Evolutionary conservation across 2,797 vertebrate species (phyloP).

Genomic region (Ispidina picta): DNA sequence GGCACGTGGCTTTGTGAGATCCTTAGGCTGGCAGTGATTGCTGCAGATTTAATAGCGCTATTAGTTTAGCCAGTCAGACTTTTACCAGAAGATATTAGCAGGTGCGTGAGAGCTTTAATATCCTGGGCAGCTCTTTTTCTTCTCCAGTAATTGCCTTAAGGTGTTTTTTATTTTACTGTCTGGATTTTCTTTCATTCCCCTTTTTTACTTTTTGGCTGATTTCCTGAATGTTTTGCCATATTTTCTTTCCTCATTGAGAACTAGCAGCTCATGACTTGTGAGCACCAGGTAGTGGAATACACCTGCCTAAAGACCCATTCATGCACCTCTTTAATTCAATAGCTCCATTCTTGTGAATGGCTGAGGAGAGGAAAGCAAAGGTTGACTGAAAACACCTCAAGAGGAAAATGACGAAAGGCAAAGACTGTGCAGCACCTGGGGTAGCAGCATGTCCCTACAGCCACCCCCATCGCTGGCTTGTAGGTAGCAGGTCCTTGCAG

Average conservation of each 20-base stretch:
- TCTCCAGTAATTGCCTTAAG: slow-evolving; percentile 32
- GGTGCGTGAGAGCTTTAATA: slow-evolving; percentile 38
- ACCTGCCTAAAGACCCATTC: slow-evolving; percentile 8
- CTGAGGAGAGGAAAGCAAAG: background rate
- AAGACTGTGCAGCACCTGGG: background rate
- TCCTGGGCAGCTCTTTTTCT: slow-evolving; percentile 50
- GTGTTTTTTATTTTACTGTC: slow-evolving; percentile 18
- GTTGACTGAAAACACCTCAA: background rate
- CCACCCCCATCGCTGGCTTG: accelerated
- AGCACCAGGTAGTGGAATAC: background rate
- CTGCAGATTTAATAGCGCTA: slow-evolving; percentile 27
- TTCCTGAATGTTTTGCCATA: background rate
- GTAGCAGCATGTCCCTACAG: background rate
- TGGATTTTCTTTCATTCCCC: background rate
- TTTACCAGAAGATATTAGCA: slow-evolving; percentile 59
- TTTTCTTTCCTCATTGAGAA: background rate
- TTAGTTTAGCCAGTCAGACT: slow-evolving; percentile 42
- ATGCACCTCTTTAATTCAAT: background rate
- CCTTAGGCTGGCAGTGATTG: slow-evolving; percentile 6
- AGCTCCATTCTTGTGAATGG: background rate
- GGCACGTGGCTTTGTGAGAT: background rate
- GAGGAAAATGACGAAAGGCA: slow-evolving; percentile 11
- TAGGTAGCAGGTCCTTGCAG: background rate
- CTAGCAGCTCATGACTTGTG: background rate
- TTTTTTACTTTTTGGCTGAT: slow-evolving; percentile 1